Evolutionary conservation across 2,888 invertebrate genomes (phyloP).

Genomic region (Hyppa rectilinea): DNA sequence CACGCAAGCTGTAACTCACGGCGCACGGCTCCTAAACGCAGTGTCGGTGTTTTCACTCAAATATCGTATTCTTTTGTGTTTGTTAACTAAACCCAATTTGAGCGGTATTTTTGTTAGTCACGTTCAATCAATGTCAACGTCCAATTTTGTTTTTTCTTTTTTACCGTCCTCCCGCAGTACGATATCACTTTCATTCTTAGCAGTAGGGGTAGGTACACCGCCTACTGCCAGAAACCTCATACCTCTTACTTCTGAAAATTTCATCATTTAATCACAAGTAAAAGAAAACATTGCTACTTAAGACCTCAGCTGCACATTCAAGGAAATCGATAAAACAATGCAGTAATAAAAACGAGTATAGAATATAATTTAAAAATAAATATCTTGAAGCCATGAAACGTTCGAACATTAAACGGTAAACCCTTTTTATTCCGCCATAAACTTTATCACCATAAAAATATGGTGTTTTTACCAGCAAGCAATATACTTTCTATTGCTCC

Average conservation of each 20-base stretch:
- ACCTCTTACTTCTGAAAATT: neutral
- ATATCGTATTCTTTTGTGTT: conserved; percentile 21
- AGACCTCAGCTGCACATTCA: conserved; percentile 17
- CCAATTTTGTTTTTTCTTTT: conserved; percentile 19
- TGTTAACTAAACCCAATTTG: conserved; percentile 32
- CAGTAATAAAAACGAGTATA: conserved; percentile 34
- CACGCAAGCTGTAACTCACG: conserved; percentile 46
- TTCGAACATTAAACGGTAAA: conserved; percentile 57
- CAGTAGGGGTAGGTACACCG: no score
- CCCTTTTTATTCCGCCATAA: conserved; percentile 62
- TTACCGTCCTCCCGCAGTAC: neutral
- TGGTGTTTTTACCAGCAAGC: conserved; percentile 58
- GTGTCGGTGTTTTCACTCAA: neutral
- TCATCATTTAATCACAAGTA: neutral
- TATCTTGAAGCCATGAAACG: conserved; percentile 40
- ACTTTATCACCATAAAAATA: conserved; percentile 63
- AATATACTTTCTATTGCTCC: conserved; percentile 63
- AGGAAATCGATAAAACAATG: conserved; percentile 42
- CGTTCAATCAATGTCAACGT: conserved; percentile 41
- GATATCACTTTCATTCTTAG: conserved; percentile 4
- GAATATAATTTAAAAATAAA: conserved; percentile 60
- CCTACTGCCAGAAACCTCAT: no score
- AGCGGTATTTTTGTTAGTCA: conserved; percentile 3
- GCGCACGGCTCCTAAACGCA: conserved; percentile 13
- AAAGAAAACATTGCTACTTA: neutral